Evolutionary conservation across 2,797 vertebrate genomes (phyloP).

Genomic region (Molossus molossus): DNA sequence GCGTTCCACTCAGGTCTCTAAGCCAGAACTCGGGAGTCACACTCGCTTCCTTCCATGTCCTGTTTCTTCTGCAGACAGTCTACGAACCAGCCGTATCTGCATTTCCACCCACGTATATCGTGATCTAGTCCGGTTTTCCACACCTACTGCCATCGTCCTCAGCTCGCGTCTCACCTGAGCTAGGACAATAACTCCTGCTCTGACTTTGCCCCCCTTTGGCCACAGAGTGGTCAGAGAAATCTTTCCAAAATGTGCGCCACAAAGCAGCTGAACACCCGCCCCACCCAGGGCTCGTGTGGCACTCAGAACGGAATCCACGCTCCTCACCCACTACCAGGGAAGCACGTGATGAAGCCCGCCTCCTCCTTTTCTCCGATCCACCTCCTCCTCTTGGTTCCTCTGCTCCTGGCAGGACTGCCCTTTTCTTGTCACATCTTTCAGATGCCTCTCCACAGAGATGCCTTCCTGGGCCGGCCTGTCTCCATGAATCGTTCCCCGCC

Average conservation of each 20-base stretch:
- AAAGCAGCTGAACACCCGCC: too few relatives aligned
- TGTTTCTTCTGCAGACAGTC: not conserved
- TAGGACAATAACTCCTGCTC: not conserved
- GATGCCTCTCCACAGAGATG: not conserved
- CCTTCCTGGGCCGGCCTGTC: not conserved
- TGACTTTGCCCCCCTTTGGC: not conserved
- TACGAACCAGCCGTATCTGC: not conserved
- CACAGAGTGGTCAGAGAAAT: not conserved
- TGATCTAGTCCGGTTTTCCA: not conserved
- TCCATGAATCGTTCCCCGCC: not conserved
- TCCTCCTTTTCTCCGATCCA: too few relatives aligned
- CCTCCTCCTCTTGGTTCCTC: not conserved
- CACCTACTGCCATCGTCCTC: not conserved
- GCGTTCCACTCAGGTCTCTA: not conserved
- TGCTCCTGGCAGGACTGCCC: not conserved
- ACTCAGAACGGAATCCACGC: accelerated
- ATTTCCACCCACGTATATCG: not conserved
- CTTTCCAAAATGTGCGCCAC: not conserved
- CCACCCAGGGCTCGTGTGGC: not conserved
- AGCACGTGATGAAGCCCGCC: accelerated
- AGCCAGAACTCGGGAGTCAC: not conserved
- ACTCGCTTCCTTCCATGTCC: not conserved
- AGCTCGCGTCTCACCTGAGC: too few relatives aligned
- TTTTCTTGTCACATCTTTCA: conserved; percentile 41
- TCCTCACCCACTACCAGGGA: not conserved